A percentile compares a stretch with the other conserved stretches of the same genome.
These are phyloP conservation scores for Drosophila kepulauana DNA, from an alignment of 1,140 invertebrate genomes.

Conservation along the genomic window DNA sequence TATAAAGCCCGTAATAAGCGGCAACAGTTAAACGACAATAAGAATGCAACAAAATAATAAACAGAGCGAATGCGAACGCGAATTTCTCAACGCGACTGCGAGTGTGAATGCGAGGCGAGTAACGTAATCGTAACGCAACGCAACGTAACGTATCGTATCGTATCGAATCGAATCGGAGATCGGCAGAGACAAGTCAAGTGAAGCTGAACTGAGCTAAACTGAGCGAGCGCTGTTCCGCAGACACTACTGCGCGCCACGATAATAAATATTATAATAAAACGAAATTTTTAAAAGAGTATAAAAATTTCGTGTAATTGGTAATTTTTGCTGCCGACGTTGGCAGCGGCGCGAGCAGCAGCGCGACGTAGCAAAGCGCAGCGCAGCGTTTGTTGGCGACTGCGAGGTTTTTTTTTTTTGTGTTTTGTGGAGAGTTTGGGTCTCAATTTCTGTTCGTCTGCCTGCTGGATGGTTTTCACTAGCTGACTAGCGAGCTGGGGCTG, in stretches of 20 bases:
- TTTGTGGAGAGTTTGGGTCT: conserved; percentile 66
- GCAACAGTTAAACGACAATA: conserved; percentile 83
- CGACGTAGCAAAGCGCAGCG: conserved; percentile 43
- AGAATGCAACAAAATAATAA: conserved; percentile 74
- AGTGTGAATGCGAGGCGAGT: conserved; percentile 44
- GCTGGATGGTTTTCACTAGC: no score
- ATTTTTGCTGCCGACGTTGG: conserved; percentile 79
- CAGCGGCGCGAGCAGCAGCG: conserved; percentile 50
- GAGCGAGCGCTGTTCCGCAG: conserved; percentile 79
- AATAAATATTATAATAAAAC: conserved; percentile 85
- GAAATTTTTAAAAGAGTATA: conserved; percentile 85
- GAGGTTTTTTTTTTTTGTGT: conserved; percentile 7
- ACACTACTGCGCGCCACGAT: conserved; percentile 85
- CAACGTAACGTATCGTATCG: conserved; percentile 41
- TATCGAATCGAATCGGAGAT: conserved; percentile 41
- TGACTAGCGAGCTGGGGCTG: conserved; percentile 18
- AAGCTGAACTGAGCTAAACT: conserved; percentile 47
- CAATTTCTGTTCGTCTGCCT: conserved; percentile 47
- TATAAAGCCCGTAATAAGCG: conserved; percentile 65
- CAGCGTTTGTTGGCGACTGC: conserved; percentile 40
- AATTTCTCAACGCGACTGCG: conserved; percentile 27
- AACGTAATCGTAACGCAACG: conserved; percentile 36
- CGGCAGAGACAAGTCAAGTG: conserved; percentile 45
- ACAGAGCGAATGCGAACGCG: conserved; percentile 52
- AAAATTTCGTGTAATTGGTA: conserved; percentile 85